A percentile compares a stretch with the other conserved stretches of the same genome.
Conservation (phyloP, 2,797 vertebrate species). For the Tapera naevia region DNA sequence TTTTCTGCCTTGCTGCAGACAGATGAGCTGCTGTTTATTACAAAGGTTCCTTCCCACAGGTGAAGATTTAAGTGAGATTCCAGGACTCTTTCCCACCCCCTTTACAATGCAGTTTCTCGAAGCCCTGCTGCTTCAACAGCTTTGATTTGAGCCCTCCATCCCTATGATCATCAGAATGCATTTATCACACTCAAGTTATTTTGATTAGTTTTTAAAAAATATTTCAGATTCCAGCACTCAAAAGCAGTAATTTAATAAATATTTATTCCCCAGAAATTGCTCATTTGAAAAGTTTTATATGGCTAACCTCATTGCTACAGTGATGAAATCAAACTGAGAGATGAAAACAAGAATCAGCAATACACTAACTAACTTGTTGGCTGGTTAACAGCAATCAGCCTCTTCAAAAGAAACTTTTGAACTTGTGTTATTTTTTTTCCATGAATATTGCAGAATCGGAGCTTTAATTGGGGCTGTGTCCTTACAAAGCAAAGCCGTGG, state of each 20-base stretch:
- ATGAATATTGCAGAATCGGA: conserved; percentile 70
- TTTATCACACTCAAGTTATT: conserved; percentile 63
- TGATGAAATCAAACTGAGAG: conserved; percentile 76
- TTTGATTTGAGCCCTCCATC: conserved; percentile 66
- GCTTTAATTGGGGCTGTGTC: conserved; percentile 75
- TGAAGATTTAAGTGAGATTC: conserved; percentile 71
- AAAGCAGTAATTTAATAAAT: conserved; percentile 74
- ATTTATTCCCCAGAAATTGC: conserved; percentile 72
- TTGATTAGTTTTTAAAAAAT: conserved; percentile 73
- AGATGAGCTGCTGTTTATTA: conserved; percentile 79
- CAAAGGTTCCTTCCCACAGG: conserved; percentile 75
- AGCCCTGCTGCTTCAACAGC: conserved; percentile 69
- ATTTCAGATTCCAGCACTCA: conserved; percentile 64
- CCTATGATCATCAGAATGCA: conserved; percentile 46
- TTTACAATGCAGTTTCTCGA: conserved; percentile 13
- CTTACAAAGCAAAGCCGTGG: conserved; percentile 70
- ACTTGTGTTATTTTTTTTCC: conserved; percentile 58
- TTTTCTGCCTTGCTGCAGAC: conserved; percentile 78
- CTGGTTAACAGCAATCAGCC: conserved; percentile 75
- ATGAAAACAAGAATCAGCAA: conserved; percentile 76
- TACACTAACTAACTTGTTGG: conserved; percentile 71
- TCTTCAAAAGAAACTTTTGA: conserved; percentile 79
- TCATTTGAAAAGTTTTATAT: conserved; percentile 77
- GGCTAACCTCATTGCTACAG: conserved; percentile 71
- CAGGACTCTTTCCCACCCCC: conserved; percentile 43